Base-by-base conservation (phyloP, 30 jellyfish, hydroid and myxozoan species). In the Chrysaora quinquecirrha region DNA sequence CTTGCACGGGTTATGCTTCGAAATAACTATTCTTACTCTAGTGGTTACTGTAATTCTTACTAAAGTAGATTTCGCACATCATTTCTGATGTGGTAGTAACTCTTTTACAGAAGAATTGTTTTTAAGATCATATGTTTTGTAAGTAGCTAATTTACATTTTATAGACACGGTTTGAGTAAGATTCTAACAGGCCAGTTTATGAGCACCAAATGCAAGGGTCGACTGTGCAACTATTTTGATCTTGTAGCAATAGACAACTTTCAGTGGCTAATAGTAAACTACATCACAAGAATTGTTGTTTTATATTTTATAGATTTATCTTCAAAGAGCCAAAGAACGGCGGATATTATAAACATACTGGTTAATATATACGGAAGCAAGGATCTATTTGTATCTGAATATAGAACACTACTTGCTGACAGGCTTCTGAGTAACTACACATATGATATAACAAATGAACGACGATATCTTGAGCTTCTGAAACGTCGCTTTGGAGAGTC, bases 341-440 rank as follows among this genome's bases (percentile, higher is more conserved):
- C 99, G 0, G 99, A 94, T 73, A 94, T 94, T 74, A 87, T 94
- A 56, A 94, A 89, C 68, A 87, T 94, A 3, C 95, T 94, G 7
- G 96, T 94, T 30, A 94, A 94, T 82, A 88, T 94, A 30, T 94
- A 94, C 78, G 99, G 99, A 35, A 87, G 97, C 82, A 96, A 94
- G 76, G 99, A 94, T 64, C 74, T 84, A 60, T 94, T 94, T 64
- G 99, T 89, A 4, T 88, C 97, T 60, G 98, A 84, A 69, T 95
- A 95, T 47, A 81, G 97, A n/a, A 74, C 87, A 1, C 80, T 95
- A 30, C 72, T 95, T 19, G 96, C 97, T 28, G 97, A 95, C 63
- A 60, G 97, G 18, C 82, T 95, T 62, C 76, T 88, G 56, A 56
- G 90, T 46, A 88, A 78, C 68, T 95, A 77, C 64, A 64, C 95